These are phyloP conservation scores for Pampusana beccarii DNA, from an alignment of 2,113 vertebrate genomes.

Conservation along the genomic window DNA sequence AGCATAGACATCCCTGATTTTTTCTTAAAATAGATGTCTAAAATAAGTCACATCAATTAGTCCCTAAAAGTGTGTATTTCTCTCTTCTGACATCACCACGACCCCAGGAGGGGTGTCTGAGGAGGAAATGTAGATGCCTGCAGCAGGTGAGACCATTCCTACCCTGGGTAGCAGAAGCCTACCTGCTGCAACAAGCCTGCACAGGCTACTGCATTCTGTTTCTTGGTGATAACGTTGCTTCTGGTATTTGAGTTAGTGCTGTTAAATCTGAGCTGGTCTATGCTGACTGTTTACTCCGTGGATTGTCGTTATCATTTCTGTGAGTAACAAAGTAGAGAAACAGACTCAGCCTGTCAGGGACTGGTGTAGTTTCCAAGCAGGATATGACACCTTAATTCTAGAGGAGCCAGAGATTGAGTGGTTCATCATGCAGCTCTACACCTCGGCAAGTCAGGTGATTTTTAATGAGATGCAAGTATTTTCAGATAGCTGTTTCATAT, in stretches of 20 bases:
- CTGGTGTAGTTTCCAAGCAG: not conserved
- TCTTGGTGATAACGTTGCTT: not conserved
- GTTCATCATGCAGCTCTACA: not conserved
- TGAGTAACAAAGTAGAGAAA: not conserved
- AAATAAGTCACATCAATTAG: not conserved
- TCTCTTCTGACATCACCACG: not conserved
- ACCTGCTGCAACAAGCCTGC: not conserved
- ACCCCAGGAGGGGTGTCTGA: not conserved
- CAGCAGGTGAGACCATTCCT: not conserved
- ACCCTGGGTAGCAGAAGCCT: not conserved
- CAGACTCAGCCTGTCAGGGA: not conserved
- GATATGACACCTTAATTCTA: not conserved
- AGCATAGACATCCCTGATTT: not conserved
- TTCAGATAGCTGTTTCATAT: conserved; percentile 13
- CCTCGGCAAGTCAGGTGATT: not conserved
- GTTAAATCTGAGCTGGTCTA: not conserved
- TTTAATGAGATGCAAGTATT: conserved; percentile 3
- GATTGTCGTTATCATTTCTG: not conserved
- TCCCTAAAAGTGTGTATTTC: not conserved
- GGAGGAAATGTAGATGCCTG: not conserved
- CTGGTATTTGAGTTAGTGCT: not conserved
- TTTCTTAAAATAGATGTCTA: not conserved
- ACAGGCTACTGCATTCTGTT: not conserved
- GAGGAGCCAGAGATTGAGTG: not conserved
- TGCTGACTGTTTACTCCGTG: not conserved